phyloP scores from a whole-genome alignment of 2,888 invertebrate species.

The Lasioglossum pauxillum region DNA sequence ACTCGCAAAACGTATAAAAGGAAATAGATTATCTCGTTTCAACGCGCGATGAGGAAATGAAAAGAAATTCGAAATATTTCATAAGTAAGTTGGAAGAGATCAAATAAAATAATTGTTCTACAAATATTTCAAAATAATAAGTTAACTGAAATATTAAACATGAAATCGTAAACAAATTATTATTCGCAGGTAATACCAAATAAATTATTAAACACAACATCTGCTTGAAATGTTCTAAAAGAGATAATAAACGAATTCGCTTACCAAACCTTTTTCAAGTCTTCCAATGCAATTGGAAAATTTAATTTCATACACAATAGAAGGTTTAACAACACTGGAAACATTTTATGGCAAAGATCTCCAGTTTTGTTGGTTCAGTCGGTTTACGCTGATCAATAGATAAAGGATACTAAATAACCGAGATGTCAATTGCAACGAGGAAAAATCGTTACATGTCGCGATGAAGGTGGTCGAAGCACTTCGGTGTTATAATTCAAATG shows the following conservation, averaged over 20 bases:
- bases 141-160: background rate
- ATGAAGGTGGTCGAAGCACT: slow-evolving; percentile 37
- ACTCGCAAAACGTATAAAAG: background rate
- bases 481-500: slow-evolving; percentile 41
- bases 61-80: background rate
- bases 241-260: background rate
- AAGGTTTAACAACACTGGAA: background rate
- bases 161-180: background rate
- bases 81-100: background rate
- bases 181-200: background rate
- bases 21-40: background rate
- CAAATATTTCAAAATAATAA: background rate
- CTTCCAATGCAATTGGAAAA: background rate
- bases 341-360: background rate
- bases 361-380: background rate
- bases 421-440: slow-evolving; percentile 71
- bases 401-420: slow-evolving; percentile 72
- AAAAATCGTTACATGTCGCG: slow-evolving; percentile 58
- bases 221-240: background rate
- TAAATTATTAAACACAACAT: background rate
- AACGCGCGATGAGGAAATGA: background rate
- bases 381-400: slow-evolving; percentile 53
- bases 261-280: background rate
- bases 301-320: background rate
- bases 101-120: background rate